phyloP scores from a whole-genome alignment of 2,113 vertebrate species.

The Lanius ludovicianus region DNA sequence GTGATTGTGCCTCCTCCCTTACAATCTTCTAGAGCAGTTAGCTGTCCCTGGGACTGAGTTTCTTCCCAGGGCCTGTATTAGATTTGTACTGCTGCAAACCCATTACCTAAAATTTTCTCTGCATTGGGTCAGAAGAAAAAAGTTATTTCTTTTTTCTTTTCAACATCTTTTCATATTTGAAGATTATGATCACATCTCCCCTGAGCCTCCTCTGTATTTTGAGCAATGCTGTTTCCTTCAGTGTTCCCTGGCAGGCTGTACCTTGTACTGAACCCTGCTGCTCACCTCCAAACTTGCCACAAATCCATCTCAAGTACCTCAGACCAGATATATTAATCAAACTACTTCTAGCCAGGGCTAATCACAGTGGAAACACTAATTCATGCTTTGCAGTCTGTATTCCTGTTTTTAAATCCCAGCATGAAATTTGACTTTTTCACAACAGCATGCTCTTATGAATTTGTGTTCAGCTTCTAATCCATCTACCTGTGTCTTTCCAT shows the following conservation, averaged over 20 bases:
- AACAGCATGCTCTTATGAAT: not conserved
- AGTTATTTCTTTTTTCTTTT: not conserved
- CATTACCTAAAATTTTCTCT: not conserved
- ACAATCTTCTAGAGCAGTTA: not conserved
- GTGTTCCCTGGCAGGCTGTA: not conserved
- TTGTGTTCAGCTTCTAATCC: not conserved
- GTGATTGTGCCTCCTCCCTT: not conserved
- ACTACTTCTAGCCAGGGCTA: not conserved
- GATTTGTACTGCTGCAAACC: not conserved
- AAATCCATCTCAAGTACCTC: not conserved
- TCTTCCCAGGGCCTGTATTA: not conserved
- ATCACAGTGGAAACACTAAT: not conserved
- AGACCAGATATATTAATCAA: not conserved
- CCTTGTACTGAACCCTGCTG: not conserved
- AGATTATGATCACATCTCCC: not conserved
- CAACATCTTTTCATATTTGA: not conserved
- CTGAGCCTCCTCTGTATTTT: not conserved
- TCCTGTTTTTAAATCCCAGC: not conserved
- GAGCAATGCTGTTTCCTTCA: not conserved
- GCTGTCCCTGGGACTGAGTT: not conserved
- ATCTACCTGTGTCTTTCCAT: not conserved
- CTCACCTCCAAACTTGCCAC: not conserved
- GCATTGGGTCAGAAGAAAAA: not conserved
- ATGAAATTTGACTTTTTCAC: not conserved
- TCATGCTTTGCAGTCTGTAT: not conserved